A percentile compares a stretch with the other conserved stretches of the same genome.
phyloP scores from a whole-genome alignment of 2,797 vertebrate species.

The Pseudomugil tenellus region DNA sequence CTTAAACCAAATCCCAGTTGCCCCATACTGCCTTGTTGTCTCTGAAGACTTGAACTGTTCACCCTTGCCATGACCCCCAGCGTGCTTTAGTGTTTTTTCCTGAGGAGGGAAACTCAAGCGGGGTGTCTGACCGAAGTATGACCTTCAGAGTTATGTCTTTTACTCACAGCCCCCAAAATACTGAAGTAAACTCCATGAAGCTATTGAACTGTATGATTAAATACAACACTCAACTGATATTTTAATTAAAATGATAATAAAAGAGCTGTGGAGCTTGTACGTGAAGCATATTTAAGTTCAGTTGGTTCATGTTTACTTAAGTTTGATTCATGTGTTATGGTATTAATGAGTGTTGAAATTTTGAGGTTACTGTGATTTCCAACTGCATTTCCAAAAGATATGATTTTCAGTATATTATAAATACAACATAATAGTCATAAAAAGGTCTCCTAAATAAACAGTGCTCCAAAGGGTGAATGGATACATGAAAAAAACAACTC shows the following conservation, averaged over 20 bases:
- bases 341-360: neutral
- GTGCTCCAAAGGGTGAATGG: neutral
- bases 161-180: constrained; percentile 1
- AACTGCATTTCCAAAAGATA: too few relatives aligned
- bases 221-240: neutral
- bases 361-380: too few relatives aligned
- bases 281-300: neutral
- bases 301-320: neutral
- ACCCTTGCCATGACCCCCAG: constrained; percentile 39
- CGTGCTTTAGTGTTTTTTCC: constrained; percentile 50
- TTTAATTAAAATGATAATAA: neutral
- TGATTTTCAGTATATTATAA: too few relatives aligned
- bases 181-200: neutral
- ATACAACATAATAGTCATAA: neutral
- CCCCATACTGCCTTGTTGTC: constrained; percentile 16
- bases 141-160: constrained; percentile 18
- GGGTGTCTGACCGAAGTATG: constrained; percentile 4
- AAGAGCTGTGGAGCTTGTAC: neutral
- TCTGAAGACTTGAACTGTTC: constrained; percentile 27
- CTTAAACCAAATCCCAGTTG: neutral
- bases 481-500: neutral
- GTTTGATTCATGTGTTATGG: neutral
- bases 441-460: neutral
- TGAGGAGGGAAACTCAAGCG: constrained; percentile 41
- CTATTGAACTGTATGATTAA: neutral